Evolutionary conservation across 2,113 vertebrate species (phyloP).

Genomic region (Mandrillus leucophaeus): DNA sequence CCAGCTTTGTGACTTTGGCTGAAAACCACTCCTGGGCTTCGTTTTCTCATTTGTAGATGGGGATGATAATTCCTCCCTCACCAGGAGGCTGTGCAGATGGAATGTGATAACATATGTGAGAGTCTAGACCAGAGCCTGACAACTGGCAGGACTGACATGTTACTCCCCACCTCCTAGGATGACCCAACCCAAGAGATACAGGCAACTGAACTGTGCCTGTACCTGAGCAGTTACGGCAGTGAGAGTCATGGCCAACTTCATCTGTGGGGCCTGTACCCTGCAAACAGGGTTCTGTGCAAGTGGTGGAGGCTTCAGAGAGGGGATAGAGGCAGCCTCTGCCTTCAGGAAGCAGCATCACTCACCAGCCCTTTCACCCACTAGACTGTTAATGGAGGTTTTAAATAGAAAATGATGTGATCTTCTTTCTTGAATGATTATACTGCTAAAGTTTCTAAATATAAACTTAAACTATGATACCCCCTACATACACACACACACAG

Average conservation of each 20-base stretch:
- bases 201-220: background rate
- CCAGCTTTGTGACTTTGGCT: background rate
- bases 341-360: background rate
- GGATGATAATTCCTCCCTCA: background rate
- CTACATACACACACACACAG: background rate
- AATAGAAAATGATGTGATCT: constrained; percentile 57
- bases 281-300: background rate
- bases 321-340: background rate
- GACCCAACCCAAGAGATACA: background rate
- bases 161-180: background rate
- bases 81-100: background rate
- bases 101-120: background rate
- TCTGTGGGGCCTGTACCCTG: background rate
- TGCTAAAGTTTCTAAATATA: constrained; percentile 60
- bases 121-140: background rate
- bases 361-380: background rate
- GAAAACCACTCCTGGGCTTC: background rate
- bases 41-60: background rate
- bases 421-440: constrained; percentile 47
- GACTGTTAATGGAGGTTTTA: constrained; percentile 41
- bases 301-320: background rate
- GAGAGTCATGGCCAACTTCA: background rate
- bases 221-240: background rate
- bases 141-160: background rate
- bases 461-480: background rate